Percentiles rank a stretch among this genome's conserved stretches.
phyloP scores from a whole-genome alignment of 1,140 invertebrate species.

The Hyles euphorbiae region DNA sequence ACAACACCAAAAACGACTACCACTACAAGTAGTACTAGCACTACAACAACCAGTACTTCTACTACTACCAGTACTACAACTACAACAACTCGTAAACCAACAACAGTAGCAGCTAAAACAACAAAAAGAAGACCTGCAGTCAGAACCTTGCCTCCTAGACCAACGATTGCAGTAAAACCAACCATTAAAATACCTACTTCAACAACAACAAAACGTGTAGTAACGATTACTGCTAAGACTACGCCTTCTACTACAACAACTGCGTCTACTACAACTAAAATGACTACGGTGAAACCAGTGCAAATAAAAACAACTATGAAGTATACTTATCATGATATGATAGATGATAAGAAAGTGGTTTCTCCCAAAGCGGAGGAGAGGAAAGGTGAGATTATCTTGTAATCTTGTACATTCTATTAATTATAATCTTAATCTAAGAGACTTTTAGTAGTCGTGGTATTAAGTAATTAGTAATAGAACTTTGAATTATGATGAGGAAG shows the following conservation, averaged over 20 bases:
- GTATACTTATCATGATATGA: neutral
- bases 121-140: constrained; percentile 11
- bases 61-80: constrained; percentile 3
- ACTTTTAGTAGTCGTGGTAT: too few relatives aligned
- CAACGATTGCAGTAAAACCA: neutral
- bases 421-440: too few relatives aligned
- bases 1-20: constrained; percentile 11
- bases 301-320: neutral
- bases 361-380: neutral
- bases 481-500: too few relatives aligned
- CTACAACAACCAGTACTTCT: too few relatives aligned
- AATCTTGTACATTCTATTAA: too few relatives aligned
- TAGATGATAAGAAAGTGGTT: too few relatives aligned
- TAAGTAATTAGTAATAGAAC: too few relatives aligned
- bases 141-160: constrained; percentile 5
- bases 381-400: constrained; percentile 1
- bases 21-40: neutral
- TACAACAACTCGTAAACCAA: constrained; percentile 10
- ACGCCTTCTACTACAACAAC: neutral
- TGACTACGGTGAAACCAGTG: neutral
- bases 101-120: constrained; percentile 4
- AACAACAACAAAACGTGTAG: neutral
- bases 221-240: neutral
- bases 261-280: neutral
- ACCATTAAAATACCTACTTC: neutral